Percentiles rank a stretch among this genome's conserved stretches.
Conservation (phyloP, 2,888 invertebrate species). For the Bellardia pandia region DNA sequence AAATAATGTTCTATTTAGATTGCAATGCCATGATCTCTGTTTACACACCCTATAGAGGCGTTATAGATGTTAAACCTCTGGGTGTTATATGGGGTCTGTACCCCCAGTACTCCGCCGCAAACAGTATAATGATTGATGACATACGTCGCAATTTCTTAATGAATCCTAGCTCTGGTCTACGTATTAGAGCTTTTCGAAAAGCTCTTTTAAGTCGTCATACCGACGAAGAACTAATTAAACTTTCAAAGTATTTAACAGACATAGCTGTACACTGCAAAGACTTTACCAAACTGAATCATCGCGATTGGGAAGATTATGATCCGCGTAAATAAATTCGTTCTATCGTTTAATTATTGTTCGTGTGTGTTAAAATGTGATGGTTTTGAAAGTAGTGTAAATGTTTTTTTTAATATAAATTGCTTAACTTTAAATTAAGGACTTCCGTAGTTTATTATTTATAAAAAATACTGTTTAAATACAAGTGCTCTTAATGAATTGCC, state of each 20-base stretch:
- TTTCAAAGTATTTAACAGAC: constrained; percentile 92
- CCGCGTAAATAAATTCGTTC: constrained; percentile 73
- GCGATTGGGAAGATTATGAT: constrained; percentile 94
- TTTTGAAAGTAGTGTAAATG: not conserved
- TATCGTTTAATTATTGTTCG: not conserved
- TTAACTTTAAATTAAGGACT: constrained; percentile 1
- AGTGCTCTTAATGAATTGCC: constrained; percentile 64
- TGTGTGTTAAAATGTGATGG: constrained; percentile 13
- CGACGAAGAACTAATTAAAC: constrained; percentile 92
- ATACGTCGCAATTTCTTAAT: constrained; percentile 97
- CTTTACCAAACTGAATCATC: constrained; percentile 93
- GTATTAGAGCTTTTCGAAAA: constrained; percentile 95
- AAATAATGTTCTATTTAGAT: constrained; percentile 96
- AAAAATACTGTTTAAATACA: constrained; percentile 44
- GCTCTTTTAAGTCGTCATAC: constrained; percentile 94
- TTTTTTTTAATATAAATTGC: constrained; percentile 1
- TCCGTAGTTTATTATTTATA: constrained; percentile 37
- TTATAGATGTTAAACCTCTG: constrained; percentile 97
- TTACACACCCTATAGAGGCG: constrained; percentile 94
- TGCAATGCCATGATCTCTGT: constrained; percentile 97
- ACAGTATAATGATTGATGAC: constrained; percentile 99
- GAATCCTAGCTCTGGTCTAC: constrained; percentile 97
- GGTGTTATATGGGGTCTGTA: constrained; percentile 99
- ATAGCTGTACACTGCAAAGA: constrained; percentile 93
- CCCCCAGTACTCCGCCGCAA: constrained; percentile 93